A percentile compares a stretch with the other conserved stretches of the same genome.
phyloP scores from a whole-genome alignment of 37 sponge, comb jelly and placozoan species.

The Aplysina aerophoba region DNA sequence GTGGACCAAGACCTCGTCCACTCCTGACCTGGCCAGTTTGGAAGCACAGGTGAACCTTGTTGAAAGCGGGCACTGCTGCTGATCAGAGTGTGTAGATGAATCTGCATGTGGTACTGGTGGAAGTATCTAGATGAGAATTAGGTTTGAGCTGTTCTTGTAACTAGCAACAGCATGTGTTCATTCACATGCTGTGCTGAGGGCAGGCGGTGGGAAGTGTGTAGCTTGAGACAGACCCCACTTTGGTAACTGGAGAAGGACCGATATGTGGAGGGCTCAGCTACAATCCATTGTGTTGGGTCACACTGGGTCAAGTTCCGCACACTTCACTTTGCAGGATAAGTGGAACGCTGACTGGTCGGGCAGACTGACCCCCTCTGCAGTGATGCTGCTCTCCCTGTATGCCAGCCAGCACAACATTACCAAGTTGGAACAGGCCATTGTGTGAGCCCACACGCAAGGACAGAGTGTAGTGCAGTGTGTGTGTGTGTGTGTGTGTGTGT shows the following conservation, averaged over 20 bases:
- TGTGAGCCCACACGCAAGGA: background rate
- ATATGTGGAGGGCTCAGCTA: too few relatives aligned
- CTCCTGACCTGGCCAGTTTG: background rate
- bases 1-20: background rate
- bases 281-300: too few relatives aligned
- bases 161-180: too few relatives aligned
- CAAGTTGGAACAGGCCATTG: background rate
- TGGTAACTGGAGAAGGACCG: too few relatives aligned
- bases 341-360: conserved; percentile 13
- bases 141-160: too few relatives aligned
- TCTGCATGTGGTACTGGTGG: too few relatives aligned
- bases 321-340: conserved; percentile 7
- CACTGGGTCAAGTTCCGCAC: too few relatives aligned
- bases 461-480: background rate
- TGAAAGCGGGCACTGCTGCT: background rate
- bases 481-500: too few relatives aligned
- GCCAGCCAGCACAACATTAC: background rate
- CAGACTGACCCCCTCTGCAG: background rate
- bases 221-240: too few relatives aligned
- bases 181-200: too few relatives aligned
- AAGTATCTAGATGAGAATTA: too few relatives aligned
- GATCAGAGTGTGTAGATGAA: background rate
- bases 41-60: background rate
- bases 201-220: too few relatives aligned
- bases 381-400: conserved; percentile 1